Evolutionary conservation across 2,113 vertebrate genomes (phyloP).

Genomic region (Psephotus haematonotus): DNA sequence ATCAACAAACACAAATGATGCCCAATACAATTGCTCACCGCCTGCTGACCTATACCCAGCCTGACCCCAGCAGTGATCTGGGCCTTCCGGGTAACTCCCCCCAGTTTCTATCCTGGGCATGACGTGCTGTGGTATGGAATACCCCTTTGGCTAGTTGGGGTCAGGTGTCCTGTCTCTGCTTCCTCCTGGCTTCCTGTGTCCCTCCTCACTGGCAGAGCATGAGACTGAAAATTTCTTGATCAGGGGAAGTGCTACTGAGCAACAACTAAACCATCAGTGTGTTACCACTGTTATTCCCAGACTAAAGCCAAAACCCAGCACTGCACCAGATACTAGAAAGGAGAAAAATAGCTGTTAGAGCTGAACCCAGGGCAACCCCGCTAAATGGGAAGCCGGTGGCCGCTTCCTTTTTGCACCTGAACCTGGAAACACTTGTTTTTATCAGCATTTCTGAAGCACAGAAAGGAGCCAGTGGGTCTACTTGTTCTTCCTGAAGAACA

Average conservation of each 20-base stretch:
- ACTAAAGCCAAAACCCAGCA: background rate
- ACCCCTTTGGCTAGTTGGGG: background rate
- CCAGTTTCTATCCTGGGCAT: background rate
- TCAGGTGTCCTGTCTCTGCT: background rate
- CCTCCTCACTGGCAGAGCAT: background rate
- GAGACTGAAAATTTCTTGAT: background rate
- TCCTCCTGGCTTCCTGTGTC: background rate
- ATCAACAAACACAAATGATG: background rate
- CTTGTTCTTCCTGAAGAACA: background rate
- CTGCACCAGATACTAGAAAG: background rate
- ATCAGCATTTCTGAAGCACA: background rate
- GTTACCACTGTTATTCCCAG: background rate
- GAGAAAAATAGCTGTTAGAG: background rate
- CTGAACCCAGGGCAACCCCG: background rate
- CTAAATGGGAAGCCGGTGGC: background rate
- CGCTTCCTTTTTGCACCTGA: background rate
- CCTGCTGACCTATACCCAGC: background rate
- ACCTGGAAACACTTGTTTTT: background rate
- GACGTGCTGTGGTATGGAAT: background rate
- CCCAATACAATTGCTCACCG: background rate
- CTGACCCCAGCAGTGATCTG: background rate
- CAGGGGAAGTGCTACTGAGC: background rate
- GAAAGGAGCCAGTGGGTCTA: background rate
- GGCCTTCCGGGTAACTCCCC: background rate
- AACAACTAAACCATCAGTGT: background rate